These are phyloP conservation scores for Pseudococcus longispinus DNA, from an alignment of 2,888 invertebrate genomes.

Conservation along the genomic window DNA sequence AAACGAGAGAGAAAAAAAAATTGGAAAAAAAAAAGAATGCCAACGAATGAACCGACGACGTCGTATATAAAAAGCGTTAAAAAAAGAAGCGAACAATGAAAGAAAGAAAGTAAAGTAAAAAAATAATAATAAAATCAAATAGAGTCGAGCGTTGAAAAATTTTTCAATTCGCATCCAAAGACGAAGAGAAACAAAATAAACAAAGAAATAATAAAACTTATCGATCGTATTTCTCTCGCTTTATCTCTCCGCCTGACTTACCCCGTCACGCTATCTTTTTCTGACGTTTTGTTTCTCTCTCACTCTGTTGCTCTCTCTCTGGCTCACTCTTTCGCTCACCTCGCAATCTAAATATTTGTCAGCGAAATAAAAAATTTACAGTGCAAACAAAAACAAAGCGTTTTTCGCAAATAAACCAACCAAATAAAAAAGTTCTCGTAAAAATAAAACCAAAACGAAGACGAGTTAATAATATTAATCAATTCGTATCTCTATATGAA, in stretches of 20 bases:
- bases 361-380: conserved; percentile 44
- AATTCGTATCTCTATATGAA: conserved; percentile 6
- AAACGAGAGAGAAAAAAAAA: conserved; percentile 58
- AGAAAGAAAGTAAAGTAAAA: conserved; percentile 34
- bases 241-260: background rate
- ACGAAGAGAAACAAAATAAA: conserved; percentile 56
- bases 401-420: conserved; percentile 42
- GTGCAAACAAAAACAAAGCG: conserved; percentile 43
- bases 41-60: background rate
- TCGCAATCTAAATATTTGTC: conserved; percentile 36
- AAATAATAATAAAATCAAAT: conserved; percentile 21
- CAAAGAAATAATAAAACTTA: conserved; percentile 54
- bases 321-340: background rate
- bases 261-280: background rate
- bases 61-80: conserved; percentile 33
- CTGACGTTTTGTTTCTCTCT: background rate
- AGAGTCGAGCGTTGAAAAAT: conserved; percentile 40
- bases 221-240: conserved; percentile 43
- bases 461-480: conserved; percentile 24
- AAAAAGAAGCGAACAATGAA: conserved; percentile 37
- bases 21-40: conserved; percentile 17
- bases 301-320: background rate
- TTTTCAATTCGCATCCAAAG: conserved; percentile 51
- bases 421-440: conserved; percentile 13
- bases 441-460: conserved; percentile 18